Percentiles rank a stretch among this genome's conserved stretches.
These are phyloP conservation scores for Morelia viridis DNA, from an alignment of 2,797 vertebrate genomes.

Conservation along the genomic window DNA sequence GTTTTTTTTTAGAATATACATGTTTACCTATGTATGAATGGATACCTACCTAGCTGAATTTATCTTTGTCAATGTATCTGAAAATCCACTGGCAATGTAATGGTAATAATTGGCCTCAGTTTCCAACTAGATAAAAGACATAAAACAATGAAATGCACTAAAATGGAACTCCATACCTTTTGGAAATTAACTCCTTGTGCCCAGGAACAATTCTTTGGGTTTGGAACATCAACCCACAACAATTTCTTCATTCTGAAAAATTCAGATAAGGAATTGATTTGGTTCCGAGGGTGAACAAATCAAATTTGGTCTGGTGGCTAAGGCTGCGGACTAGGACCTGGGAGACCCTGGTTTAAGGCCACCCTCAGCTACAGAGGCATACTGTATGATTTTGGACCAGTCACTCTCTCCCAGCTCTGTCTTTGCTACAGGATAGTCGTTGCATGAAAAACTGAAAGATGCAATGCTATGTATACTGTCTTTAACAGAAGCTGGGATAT, in stretches of 20 bases:
- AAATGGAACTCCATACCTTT: conserved; percentile 78
- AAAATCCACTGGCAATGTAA: neutral
- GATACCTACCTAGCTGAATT: neutral
- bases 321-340: neutral
- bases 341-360: neutral
- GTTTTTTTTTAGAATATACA: neutral
- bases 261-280: conserved; percentile 21
- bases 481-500: neutral
- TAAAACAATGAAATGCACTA: neutral
- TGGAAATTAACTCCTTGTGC: conserved; percentile 90
- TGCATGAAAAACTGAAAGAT: neutral
- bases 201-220: conserved; percentile 96
- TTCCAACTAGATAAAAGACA: conserved; percentile 14
- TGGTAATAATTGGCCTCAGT: neutral
- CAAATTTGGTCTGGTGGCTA: neutral
- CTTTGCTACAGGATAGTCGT: neutral
- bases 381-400: neutral
- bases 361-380: neutral
- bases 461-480: neutral
- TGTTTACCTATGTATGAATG: neutral
- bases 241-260: conserved; percentile 87
- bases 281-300: neutral
- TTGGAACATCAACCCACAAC: conserved; percentile 93
- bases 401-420: neutral
- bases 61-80: neutral